Evolutionary conservation across 2,113 vertebrate species (phyloP), one percentile per base, ranked within the genome.

Genomic region (Hippocampus barbouri): DNA sequence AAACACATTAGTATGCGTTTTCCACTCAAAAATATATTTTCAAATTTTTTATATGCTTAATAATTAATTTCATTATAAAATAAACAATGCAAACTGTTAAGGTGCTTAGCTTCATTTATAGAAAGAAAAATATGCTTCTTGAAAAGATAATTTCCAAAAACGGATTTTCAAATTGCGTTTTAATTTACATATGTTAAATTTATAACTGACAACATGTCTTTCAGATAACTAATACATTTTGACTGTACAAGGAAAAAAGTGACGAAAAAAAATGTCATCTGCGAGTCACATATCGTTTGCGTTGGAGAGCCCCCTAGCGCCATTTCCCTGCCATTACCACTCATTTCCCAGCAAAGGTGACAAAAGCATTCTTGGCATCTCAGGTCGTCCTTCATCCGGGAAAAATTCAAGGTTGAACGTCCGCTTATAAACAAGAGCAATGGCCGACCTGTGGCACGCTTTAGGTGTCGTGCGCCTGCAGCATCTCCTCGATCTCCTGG

Each of bases 401-500:
- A 49, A 27, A 64, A 34, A 64, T 75, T 73, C 63, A 78, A 21
- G 66, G 30, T 30, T 27, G 12, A 59, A 6, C 9, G 25, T 59
- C 14, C 25, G 5, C 16, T 61, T 16, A 16, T 23, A 25, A 34
- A 34, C 6, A 34, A 18, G 27, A 20, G 16, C 5, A 30, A 10
- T 2, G 16, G 27, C 15, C 7, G 14, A 34, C 34, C 59, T 30
- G 27, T 61, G 59, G 2, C 27, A 18, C 6, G 59, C 27, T 73
- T 74, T 93, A 96, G 79, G 91, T 92, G 65, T 94, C 93, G 11
- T 92, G 93, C 1, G 84, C 79, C 82, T 96, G 94, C 5, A 98
- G 90, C 95, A 98, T 95, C 88, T 97, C 92, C 87, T 98, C 96
- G 47, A 98, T 98, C 91, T 97, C 96, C 68, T 95, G 94, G 79